These are phyloP conservation scores for Spicauda simplicius DNA, from an alignment of 2,888 invertebrate species.

Conservation along the genomic window DNA sequence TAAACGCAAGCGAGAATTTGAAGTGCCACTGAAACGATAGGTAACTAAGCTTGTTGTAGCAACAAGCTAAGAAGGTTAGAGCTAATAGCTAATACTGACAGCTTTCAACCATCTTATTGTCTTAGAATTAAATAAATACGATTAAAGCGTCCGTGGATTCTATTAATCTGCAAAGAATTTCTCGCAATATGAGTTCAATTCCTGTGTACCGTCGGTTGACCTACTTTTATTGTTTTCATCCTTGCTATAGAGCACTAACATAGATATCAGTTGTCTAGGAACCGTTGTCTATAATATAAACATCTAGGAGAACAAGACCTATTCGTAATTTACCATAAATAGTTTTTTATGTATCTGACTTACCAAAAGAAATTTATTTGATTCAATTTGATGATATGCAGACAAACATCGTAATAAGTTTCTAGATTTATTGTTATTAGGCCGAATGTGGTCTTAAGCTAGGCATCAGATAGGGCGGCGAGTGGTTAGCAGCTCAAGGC, in stretches of 20 bases:
- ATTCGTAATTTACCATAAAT: slow-evolving; percentile 2
- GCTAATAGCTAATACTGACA: slow-evolving; percentile 6
- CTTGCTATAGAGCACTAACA: slow-evolving; percentile 34
- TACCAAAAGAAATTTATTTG: slow-evolving; percentile 31
- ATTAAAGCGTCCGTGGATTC: background rate
- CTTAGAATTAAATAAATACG: slow-evolving; percentile 19
- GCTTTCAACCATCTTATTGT: slow-evolving; percentile 14
- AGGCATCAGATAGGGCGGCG: slow-evolving; percentile 50
- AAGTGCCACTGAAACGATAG: slow-evolving; percentile 17
- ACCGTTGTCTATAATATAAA: background rate
- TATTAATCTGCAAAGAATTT: slow-evolving; percentile 26
- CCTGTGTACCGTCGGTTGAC: slow-evolving; percentile 23
- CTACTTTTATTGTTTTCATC: slow-evolving; percentile 30
- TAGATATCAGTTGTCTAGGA: slow-evolving; percentile 24
- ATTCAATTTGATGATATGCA: slow-evolving; percentile 37
- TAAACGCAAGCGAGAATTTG: background rate
- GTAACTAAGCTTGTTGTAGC: background rate
- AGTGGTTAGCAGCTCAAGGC: slow-evolving; percentile 50
- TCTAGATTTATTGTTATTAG: slow-evolving; percentile 42
- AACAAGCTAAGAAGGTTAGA: slow-evolving; percentile 18
- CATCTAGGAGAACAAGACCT: background rate
- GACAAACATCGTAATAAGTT: slow-evolving; percentile 43
- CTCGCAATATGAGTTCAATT: slow-evolving; percentile 30
- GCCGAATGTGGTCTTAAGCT: slow-evolving; percentile 50
- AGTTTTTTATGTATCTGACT: slow-evolving; percentile 11